These are phyloP conservation scores for Notothenia coriiceps DNA, from an alignment of 2,113 vertebrate species.

Conservation along the genomic window DNA sequence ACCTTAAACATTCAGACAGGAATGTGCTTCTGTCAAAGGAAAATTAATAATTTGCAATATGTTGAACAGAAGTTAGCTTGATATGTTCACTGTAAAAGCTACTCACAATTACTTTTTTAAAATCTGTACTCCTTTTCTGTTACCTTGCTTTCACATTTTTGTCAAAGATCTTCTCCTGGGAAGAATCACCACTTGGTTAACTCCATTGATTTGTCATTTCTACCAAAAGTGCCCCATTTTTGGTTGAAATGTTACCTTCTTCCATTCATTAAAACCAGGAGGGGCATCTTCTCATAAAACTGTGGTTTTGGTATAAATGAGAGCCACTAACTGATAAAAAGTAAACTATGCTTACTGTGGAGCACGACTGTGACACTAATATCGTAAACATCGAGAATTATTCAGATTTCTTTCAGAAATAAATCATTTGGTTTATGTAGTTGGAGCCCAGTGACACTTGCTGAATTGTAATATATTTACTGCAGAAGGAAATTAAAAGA, in stretches of 20 bases:
- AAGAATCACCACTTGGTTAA: background rate
- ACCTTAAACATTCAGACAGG: too few species aligned
- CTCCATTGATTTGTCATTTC: background rate
- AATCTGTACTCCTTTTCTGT: background rate
- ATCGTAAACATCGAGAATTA: background rate
- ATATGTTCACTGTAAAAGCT: background rate
- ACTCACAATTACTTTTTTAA: background rate
- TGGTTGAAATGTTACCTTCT: background rate
- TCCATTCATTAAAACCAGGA: too few species aligned
- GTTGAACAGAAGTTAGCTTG: background rate
- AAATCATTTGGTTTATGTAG: conserved; percentile 4
- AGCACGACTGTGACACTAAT: conserved; percentile 1
- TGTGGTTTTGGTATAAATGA: conserved; percentile 6
- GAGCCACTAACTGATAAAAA: background rate
- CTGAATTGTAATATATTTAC: background rate
- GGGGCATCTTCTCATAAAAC: conserved; percentile 12
- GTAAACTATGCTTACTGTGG: background rate
- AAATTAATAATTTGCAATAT: background rate
- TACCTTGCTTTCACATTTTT: background rate
- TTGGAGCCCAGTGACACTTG: background rate
- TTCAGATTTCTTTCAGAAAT: conserved; percentile 21
- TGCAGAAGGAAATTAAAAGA: background rate
- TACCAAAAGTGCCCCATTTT: background rate
- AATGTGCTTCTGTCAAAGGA: background rate
- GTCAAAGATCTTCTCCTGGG: background rate